Evolutionary conservation across 2,113 vertebrate genomes (phyloP).

Genomic region (Megalops atlanticus): DNA sequence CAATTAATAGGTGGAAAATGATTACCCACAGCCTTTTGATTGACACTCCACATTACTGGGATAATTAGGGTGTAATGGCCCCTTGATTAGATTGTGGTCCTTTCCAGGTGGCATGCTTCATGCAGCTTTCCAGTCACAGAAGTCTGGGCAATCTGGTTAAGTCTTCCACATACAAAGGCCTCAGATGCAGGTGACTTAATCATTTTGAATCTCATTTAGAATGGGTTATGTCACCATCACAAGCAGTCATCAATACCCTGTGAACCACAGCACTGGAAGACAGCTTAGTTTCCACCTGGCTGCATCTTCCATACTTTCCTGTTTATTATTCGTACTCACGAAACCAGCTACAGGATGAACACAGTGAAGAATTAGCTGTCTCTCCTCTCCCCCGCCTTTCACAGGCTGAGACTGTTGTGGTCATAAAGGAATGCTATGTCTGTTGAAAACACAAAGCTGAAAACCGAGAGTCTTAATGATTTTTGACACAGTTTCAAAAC

Average conservation of each 20-base stretch:
- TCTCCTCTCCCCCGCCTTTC: not conserved
- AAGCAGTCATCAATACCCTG: not conserved
- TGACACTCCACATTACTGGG: not conserved
- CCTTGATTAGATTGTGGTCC: not conserved
- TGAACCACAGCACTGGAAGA: not conserved
- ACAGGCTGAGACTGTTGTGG: not conserved
- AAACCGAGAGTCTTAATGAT: not conserved
- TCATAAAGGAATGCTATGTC: not conserved
- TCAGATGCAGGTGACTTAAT: not conserved
- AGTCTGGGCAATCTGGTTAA: not conserved
- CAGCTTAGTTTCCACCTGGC: not conserved
- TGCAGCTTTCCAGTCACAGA: not conserved
- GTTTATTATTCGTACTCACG: not conserved
- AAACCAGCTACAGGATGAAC: not conserved
- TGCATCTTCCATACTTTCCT: not conserved
- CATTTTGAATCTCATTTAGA: not conserved
- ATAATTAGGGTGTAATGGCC: too few relatives aligned
- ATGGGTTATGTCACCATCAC: constrained; percentile 13
- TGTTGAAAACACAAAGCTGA: not conserved
- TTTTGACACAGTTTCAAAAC: constrained; percentile 2
- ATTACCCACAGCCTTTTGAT: not conserved
- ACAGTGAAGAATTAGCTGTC: not conserved
- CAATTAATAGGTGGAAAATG: not conserved
- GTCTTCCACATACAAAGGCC: not conserved
- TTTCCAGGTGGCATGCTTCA: not conserved